phyloP scores from a whole-genome alignment of 2,888 invertebrate genomes.

The Ormia ochracea region DNA sequence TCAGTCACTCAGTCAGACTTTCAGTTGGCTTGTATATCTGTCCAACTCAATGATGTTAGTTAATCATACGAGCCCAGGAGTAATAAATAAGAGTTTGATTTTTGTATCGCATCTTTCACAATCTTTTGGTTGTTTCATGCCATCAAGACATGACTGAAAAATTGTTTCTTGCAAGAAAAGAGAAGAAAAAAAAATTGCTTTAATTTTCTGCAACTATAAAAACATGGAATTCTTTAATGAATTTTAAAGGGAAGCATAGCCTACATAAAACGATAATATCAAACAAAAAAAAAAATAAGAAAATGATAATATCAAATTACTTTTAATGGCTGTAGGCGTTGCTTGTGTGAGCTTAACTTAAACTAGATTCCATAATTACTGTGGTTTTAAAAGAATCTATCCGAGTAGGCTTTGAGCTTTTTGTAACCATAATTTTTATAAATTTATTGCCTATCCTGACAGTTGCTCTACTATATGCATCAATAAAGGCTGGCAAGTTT shows the following conservation, averaged over 20 bases:
- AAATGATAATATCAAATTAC: no score
- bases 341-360: no score
- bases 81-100: background rate
- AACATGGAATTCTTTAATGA: conserved; percentile 28
- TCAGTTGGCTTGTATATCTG: background rate
- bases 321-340: no score
- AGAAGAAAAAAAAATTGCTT: conserved; percentile 15
- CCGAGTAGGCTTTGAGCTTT: no score
- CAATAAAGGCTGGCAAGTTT: no score
- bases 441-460: no score
- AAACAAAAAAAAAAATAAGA: no score
- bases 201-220: conserved; percentile 23
- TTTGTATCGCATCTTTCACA: conserved; percentile 10
- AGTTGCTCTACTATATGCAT: no score
- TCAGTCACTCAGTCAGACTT: background rate
- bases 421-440: no score
- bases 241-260: conserved; percentile 19
- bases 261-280: no score
- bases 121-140: conserved; percentile 27
- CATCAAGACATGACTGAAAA: conserved; percentile 39
- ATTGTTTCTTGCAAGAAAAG: background rate
- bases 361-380: no score
- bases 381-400: no score
- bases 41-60: conserved; percentile 15
- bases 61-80: conserved; percentile 25